Percentiles rank a stretch among this genome's conserved stretches.
Evolutionary conservation across 2,113 vertebrate genomes (phyloP).

Genomic region (Labeo rohita): DNA sequence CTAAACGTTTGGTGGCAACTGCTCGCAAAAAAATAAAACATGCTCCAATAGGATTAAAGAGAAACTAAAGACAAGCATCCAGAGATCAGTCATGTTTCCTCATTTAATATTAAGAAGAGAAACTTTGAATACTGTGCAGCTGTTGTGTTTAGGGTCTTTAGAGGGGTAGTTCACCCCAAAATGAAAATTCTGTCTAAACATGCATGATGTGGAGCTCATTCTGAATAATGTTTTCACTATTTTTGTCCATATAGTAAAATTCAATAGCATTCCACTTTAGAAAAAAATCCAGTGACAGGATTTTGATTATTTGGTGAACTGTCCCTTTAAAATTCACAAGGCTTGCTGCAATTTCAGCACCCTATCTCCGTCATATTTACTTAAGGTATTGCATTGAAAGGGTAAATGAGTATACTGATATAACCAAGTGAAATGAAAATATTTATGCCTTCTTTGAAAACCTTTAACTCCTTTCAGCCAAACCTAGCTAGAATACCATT

Average conservation of each 20-base stretch:
- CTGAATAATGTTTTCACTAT: neutral
- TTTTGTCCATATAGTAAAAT: neutral
- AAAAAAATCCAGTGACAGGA: neutral
- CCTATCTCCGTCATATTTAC: neutral
- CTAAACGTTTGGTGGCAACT: neutral
- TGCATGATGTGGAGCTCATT: neutral
- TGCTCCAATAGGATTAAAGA: neutral
- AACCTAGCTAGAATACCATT: neutral
- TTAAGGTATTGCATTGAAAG: neutral
- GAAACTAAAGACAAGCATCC: neutral
- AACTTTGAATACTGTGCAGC: slow-evolving; percentile 8
- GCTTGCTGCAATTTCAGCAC: neutral
- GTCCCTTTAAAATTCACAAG: neutral
- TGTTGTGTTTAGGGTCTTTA: neutral
- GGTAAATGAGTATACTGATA: neutral
- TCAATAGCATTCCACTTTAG: neutral
- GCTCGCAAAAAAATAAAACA: neutral
- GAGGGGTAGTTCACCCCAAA: neutral
- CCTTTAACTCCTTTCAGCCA: neutral
- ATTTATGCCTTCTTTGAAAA: neutral
- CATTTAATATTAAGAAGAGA: neutral
- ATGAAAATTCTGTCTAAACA: neutral
- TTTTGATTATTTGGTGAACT: neutral
- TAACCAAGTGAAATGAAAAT: neutral
- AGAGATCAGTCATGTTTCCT: neutral